phyloP scores from a whole-genome alignment of 2,888 invertebrate genomes.

The Matsumyia berberina region DNA sequence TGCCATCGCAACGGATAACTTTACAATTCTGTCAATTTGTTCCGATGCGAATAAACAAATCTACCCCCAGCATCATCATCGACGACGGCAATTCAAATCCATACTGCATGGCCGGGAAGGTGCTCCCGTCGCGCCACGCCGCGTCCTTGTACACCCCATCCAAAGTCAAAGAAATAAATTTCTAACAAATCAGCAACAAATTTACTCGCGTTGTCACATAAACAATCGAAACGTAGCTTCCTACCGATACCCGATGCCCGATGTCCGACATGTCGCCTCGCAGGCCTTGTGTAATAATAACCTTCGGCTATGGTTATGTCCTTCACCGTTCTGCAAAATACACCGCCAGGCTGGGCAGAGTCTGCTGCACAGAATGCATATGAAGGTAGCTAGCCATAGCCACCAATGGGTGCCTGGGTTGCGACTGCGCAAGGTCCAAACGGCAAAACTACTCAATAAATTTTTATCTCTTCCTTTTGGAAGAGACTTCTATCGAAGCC shows the following conservation, averaged over 20 bases:
- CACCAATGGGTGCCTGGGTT: conserved; percentile 27
- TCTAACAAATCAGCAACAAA: conserved; percentile 76
- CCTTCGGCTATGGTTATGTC: conserved; percentile 64
- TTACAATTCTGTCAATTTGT: conserved; percentile 49
- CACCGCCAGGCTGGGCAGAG: not conserved
- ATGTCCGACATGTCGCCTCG: not conserved
- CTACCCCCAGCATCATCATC: not conserved
- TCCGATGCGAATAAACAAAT: conserved; percentile 47
- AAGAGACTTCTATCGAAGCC: conserved; percentile 53
- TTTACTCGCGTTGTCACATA: conserved; percentile 72
- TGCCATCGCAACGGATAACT: conserved; percentile 48
- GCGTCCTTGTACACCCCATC: not conserved
- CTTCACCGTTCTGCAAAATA: conserved; percentile 51
- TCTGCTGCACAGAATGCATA: conserved; percentile 44
- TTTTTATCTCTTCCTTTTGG: conserved; percentile 65
- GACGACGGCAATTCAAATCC: conserved; percentile 18
- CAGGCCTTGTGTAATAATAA: conserved; percentile 50
- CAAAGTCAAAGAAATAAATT: conserved; percentile 62
- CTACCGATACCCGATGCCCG: conserved; percentile 12
- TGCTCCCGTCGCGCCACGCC: not conserved
- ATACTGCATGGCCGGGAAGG: not conserved
- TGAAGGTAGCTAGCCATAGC: conserved; percentile 30
- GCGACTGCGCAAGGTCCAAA: conserved; percentile 55
- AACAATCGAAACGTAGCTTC: conserved; percentile 61
- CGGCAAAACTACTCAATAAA: conserved; percentile 60